phyloP scores from a whole-genome alignment of 2,113 vertebrate genomes.

The Cephalopholis sonnerati region DNA sequence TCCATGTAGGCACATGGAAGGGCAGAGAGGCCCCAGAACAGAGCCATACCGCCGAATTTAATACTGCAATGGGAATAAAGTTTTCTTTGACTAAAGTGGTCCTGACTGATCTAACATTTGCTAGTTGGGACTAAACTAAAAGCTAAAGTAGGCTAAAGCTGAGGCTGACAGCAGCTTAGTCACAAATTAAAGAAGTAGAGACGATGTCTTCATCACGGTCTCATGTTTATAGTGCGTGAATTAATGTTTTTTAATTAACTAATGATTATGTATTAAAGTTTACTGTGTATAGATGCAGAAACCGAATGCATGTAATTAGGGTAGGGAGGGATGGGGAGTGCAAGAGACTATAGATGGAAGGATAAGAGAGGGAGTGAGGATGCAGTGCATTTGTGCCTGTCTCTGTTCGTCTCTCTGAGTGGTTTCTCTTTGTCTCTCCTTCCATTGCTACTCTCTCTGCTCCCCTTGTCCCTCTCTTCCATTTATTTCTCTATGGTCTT shows the following conservation, averaged over 20 bases:
- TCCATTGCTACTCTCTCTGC: slow-evolving; percentile 1
- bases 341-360: not conserved
- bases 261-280: too few relatives aligned
- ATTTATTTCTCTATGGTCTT: not conserved
- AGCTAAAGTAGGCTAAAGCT: not conserved
- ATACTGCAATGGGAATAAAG: too few relatives aligned
- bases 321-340: not conserved
- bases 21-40: too few relatives aligned
- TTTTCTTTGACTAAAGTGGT: too few relatives aligned
- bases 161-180: not conserved
- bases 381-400: not conserved
- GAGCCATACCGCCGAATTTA: too few relatives aligned
- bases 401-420: not conserved
- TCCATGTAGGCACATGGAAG: too few relatives aligned
- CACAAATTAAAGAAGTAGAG: not conserved
- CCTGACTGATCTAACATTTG: not conserved
- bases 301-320: not conserved
- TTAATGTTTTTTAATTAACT: not conserved
- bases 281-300: too few relatives aligned
- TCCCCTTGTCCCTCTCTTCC: slow-evolving; percentile 4
- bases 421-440: not conserved
- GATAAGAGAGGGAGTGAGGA: not conserved
- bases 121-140: not conserved
- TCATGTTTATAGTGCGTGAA: too few relatives aligned
- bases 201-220: not conserved